Evolutionary conservation across 1,140 invertebrate species (phyloP), one percentile per base, ranked within the genome.

Genomic region (Penaeus indicus): DNA sequence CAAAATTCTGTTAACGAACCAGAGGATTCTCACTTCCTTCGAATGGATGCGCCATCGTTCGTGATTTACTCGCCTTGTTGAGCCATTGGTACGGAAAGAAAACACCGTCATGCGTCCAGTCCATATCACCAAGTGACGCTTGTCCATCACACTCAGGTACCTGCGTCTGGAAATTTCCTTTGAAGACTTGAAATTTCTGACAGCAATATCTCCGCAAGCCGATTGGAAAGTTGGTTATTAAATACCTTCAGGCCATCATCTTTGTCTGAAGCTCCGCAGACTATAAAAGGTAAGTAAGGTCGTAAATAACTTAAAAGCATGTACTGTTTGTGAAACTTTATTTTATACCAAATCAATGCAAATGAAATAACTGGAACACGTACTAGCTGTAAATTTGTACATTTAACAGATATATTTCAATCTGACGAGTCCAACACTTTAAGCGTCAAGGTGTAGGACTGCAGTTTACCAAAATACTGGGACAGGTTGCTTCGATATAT

Each of bases 201-300:
- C 64, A 69, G 64, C 64, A 69, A 69, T 3, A 69, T 69, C 64
- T 69, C 64, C 64, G 64, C 64, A 69, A 69, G 64, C n/a, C 64
- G 13, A 69, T 69, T 69, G 64, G 64, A 69, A 69, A 69, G 64
- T 69, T 69, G 64, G 64, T 69, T 69, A 69, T 69, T 69, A n/a
- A 13, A 69, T 5, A 69, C 64, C 64, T 69, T 3, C 10, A 69
- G 64, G 64, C 64, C 64, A 69, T 69, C 64, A 69, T 69, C 64
- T 69, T 69, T 69, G 64, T 69, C 64, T 69, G 64, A 27, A 69
- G 64, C 64, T 69, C 64, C 3, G 64, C 64, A 69, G 64, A 69
- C 64, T 69, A 69, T 69, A n/a, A 69, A 69, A n/a, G n/a, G n/a
- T n/a, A 69, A 13, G 64, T 69, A 69, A 69, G 64, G 64, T 69